Percentiles rank a stretch among this genome's conserved stretches.
Evolutionary conservation across 2,888 invertebrate genomes (phyloP).

Genomic region (Prenolepis imparis): DNA sequence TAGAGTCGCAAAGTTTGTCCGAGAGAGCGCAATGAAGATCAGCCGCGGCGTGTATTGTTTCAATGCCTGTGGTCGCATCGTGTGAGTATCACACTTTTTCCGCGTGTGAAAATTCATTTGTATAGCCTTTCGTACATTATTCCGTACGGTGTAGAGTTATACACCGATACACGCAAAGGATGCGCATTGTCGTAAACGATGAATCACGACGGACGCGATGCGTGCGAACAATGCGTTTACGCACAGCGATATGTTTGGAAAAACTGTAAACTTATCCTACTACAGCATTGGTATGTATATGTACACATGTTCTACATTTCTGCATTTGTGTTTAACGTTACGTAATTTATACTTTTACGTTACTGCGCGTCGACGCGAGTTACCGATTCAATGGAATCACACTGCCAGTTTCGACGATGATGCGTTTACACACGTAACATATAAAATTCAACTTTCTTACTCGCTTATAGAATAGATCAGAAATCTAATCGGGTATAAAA

Average conservation of each 20-base stretch:
- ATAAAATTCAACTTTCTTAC: no score
- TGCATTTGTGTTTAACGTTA: no score
- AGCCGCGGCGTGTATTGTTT: constrained; percentile 51
- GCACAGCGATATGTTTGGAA: not conserved
- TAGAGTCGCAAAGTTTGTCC: constrained; percentile 77
- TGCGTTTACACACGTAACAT: no score
- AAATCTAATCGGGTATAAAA: not conserved
- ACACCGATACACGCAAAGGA: not conserved
- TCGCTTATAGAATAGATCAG: not conserved
- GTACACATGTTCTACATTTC: no score
- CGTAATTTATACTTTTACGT: no score
- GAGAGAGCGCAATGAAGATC: constrained; percentile 47
- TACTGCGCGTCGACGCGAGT: no score
- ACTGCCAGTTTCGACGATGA: no score
- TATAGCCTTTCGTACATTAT: constrained; percentile 13
- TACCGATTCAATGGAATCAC: no score
- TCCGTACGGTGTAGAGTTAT: constrained; percentile 16
- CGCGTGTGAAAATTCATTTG: constrained; percentile 64
- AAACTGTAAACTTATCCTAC: no score
- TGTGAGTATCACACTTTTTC: constrained; percentile 69
- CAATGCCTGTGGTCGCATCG: constrained; percentile 19
- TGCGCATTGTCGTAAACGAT: not conserved
- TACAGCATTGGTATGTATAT: no score
- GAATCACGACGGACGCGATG: not conserved
- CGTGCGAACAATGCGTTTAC: constrained; percentile 1